Evolutionary conservation across 92 coral and sea anemone species (phyloP).

Genomic region (Actinernus sp.): DNA sequence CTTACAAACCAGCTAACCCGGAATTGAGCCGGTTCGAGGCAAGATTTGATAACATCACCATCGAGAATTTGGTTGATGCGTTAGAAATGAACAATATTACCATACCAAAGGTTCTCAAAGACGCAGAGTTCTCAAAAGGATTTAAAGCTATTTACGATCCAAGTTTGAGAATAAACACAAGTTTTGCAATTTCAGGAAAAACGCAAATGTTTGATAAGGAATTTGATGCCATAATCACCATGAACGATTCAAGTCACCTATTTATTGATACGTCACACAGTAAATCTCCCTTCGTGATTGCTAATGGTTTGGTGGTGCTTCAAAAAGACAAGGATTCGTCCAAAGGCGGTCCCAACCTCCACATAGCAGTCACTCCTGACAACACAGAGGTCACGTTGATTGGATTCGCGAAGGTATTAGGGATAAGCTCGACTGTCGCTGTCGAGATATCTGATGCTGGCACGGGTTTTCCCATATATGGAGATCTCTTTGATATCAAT

Average conservation of each 20-base stretch:
- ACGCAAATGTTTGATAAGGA: conserved; percentile 76
- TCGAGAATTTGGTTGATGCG: conserved; percentile 76
- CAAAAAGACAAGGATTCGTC: conserved; percentile 76
- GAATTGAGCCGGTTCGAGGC: conserved; percentile 77
- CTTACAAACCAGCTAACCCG: conserved; percentile 74
- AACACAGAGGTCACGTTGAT: conserved; percentile 68
- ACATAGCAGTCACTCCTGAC: conserved; percentile 76
- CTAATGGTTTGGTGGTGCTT: conserved; percentile 81
- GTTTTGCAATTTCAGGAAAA: conserved; percentile 62
- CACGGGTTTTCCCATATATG: conserved; percentile 87
- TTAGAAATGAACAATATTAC: conserved; percentile 79
- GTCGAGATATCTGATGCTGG: conserved; percentile 87
- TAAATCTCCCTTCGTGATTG: conserved; percentile 83
- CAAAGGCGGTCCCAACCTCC: conserved; percentile 83
- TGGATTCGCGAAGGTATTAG: conserved; percentile 87
- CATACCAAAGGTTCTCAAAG: conserved; percentile 71
- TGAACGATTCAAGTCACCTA: conserved; percentile 65
- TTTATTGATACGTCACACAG: conserved; percentile 67
- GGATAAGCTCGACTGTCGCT: conserved; percentile 77
- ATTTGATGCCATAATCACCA: conserved; percentile 68
- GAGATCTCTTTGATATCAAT: conserved; percentile 84
- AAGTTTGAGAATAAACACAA: conserved; percentile 17
- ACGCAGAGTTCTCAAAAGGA: conserved; percentile 75
- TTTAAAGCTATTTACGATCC: conserved; percentile 74
- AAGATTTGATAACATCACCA: conserved; percentile 65